Conservation (phyloP, 2,113 vertebrate species). For the Oncorhynchus gorbuscha region DNA sequence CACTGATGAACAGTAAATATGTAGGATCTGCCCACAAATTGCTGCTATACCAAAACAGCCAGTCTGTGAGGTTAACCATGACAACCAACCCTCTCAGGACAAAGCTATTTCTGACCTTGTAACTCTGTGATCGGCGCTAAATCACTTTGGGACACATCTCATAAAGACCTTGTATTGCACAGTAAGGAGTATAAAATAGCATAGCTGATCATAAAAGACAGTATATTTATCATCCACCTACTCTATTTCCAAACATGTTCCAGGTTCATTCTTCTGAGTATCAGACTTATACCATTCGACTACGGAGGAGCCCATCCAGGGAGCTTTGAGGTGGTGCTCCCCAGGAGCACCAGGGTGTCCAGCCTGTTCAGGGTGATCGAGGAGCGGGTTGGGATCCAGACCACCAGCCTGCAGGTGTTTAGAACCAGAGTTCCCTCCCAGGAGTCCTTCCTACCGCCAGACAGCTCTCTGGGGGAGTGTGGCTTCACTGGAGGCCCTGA, state of each 20-base stretch:
- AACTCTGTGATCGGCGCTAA: slow-evolving; percentile 22
- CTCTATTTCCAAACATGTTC: not conserved
- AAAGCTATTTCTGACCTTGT: slow-evolving; percentile 35
- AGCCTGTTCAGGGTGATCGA: slow-evolving; percentile 34
- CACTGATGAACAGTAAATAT: slow-evolving; percentile 11
- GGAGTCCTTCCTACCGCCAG: slow-evolving; percentile 14
- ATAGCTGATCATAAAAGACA: not conserved
- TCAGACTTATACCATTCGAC: slow-evolving; percentile 36
- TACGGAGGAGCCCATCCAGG: not conserved
- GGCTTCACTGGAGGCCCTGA: slow-evolving; percentile 36
- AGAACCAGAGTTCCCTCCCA: slow-evolving; percentile 14
- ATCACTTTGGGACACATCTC: slow-evolving; percentile 9
- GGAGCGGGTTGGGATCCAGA: slow-evolving; percentile 29
- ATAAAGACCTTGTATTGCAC: not conserved
- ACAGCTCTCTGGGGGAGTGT: slow-evolving; percentile 35
- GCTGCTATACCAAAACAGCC: slow-evolving; percentile 3
- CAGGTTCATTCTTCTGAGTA: slow-evolving; percentile 39
- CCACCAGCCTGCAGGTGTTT: slow-evolving; percentile 36
- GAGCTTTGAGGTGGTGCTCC: slow-evolving; percentile 33
- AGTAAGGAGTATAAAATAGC: slow-evolving; percentile 1
- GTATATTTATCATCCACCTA: not conserved
- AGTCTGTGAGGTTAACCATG: slow-evolving; percentile 33
- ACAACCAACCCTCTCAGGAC: not conserved
- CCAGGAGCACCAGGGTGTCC: slow-evolving; percentile 31
- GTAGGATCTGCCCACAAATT: slow-evolving; percentile 11